A percentile compares a stretch with the other conserved stretches of the same genome.
Evolutionary conservation across 2,888 invertebrate species (phyloP).

Genomic region (Leucoptera coffeella): DNA sequence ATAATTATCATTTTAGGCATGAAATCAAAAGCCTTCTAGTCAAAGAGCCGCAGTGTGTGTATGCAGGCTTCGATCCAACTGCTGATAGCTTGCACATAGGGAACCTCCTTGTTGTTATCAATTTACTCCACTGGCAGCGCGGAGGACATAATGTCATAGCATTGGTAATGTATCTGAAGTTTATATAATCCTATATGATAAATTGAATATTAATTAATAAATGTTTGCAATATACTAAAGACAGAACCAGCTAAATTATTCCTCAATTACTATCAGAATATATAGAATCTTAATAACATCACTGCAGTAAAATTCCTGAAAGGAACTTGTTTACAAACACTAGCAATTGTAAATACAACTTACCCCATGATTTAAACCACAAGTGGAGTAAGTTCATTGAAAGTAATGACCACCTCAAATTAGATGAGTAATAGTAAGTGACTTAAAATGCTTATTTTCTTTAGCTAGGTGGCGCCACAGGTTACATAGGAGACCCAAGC

Average conservation of each 20-base stretch:
- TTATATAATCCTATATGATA: neutral
- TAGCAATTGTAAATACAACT: too few species aligned
- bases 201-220: too few species aligned
- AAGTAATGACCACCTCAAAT: too few species aligned
- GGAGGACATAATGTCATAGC: conserved; percentile 86
- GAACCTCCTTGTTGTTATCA: conserved; percentile 85
- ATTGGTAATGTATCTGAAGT: conserved; percentile 46
- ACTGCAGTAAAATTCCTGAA: too few species aligned
- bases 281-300: too few species aligned
- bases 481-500: conserved; percentile 93
- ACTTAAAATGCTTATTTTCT: conserved; percentile 8
- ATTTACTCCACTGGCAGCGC: conserved; percentile 86
- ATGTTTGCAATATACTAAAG: too few species aligned
- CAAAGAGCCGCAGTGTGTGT: conserved; percentile 67
- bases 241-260: too few species aligned
- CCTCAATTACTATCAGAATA: too few species aligned
- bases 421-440: too few species aligned
- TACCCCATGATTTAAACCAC: too few species aligned
- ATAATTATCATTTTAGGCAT: conserved; percentile 38
- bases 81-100: conserved; percentile 94
- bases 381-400: too few species aligned
- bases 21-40: conserved; percentile 60
- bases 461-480: conserved; percentile 93
- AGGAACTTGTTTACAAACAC: too few species aligned
- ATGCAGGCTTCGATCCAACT: conserved; percentile 98